Evolutionary conservation across 2,888 invertebrate genomes (phyloP).

Genomic region (Cacoxenus indagator): DNA sequence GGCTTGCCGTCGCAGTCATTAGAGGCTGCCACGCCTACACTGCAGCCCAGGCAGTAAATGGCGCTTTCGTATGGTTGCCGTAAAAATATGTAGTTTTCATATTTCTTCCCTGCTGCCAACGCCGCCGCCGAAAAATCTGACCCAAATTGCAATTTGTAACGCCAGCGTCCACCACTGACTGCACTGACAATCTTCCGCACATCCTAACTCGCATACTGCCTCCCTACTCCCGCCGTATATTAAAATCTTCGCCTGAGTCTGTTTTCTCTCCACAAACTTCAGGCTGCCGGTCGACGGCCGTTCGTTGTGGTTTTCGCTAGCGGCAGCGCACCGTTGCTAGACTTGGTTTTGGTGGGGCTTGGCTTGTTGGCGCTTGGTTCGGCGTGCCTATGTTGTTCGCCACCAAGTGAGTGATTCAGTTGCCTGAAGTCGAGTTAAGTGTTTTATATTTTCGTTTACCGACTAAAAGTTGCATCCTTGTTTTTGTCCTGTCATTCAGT

Average conservation of each 20-base stretch:
- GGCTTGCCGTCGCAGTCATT: constrained; percentile 21
- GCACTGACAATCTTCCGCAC: constrained; percentile 33
- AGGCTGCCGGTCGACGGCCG: constrained; percentile 26
- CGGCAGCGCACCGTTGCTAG: constrained; percentile 38
- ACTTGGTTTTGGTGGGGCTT: constrained; percentile 45
- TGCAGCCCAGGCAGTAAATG: constrained; percentile 13
- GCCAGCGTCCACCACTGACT: not conserved
- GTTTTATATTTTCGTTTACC: constrained; percentile 65
- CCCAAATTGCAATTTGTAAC: constrained; percentile 14
- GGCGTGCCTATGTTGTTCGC: constrained; percentile 28
- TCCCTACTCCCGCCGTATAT: not conserved
- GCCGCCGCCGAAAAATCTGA: constrained; percentile 20
- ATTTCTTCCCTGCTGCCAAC: not conserved
- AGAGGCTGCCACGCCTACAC: constrained; percentile 38
- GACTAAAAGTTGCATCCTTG: constrained; percentile 60
- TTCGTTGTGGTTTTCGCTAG: constrained; percentile 27
- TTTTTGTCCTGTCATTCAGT: constrained; percentile 26
- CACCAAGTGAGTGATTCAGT: constrained; percentile 37
- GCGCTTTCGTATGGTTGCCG: not conserved
- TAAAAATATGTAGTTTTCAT: not conserved
- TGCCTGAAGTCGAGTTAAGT: constrained; percentile 52
- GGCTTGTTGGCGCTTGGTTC: constrained; percentile 21
- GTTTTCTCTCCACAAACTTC: constrained; percentile 18
- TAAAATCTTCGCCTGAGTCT: not conserved
- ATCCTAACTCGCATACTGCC: constrained; percentile 30